Evolutionary conservation across 2,113 vertebrate species (phyloP).

Genomic region (Numenius arquata): DNA sequence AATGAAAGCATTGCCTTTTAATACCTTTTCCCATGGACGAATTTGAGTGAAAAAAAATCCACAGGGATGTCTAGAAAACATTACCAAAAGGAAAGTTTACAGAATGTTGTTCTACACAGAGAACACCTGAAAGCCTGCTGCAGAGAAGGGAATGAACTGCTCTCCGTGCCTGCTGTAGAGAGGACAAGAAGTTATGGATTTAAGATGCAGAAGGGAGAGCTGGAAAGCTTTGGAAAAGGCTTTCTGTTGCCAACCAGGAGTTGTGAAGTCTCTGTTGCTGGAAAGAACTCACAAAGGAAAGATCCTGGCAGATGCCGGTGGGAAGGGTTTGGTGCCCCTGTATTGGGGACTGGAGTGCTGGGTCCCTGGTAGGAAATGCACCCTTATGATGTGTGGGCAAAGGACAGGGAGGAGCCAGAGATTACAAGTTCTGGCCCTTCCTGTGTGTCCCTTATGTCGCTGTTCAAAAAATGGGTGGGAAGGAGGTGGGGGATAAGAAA

Average conservation of each 20-base stretch:
- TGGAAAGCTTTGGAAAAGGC: background rate
- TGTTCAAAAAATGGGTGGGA: background rate
- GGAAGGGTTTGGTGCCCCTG: background rate
- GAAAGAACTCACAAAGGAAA: background rate
- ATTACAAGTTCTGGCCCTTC: accelerated
- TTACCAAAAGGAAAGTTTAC: background rate
- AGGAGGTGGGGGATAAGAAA: accelerated
- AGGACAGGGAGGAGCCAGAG: background rate
- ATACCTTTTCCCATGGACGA: background rate
- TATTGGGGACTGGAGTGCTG: background rate
- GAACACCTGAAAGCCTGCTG: background rate
- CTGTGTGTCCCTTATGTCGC: background rate
- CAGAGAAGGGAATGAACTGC: background rate
- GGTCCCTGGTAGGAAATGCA: background rate
- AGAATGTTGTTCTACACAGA: accelerated
- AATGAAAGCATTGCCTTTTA: background rate
- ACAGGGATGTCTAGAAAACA: background rate
- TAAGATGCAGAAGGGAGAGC: background rate
- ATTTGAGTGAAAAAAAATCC: background rate
- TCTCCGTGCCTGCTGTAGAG: background rate
- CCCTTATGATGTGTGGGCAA: background rate
- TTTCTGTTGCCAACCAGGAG: background rate
- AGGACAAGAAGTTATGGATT: background rate
- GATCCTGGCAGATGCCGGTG: background rate
- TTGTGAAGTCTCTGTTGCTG: background rate